Evolutionary conservation across 2,797 vertebrate genomes (phyloP), one percentile per base, ranked within the genome.

Genomic region (Danio choprae): DNA sequence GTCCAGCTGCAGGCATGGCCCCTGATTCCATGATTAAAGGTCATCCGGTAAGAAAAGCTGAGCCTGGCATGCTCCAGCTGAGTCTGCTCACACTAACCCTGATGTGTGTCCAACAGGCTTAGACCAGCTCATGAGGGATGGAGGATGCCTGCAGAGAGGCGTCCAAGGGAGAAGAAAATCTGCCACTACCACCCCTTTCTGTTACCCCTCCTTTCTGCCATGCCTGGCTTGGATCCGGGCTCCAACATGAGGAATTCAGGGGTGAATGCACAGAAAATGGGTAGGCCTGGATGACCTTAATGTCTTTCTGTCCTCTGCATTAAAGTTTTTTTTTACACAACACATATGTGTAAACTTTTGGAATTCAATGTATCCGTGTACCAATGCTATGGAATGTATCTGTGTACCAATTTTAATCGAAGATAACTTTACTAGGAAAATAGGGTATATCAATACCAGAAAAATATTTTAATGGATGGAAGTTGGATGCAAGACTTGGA

Each of bases 41-140:
- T 93, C 93, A 93, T 91, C 91, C 88, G 44, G 70, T 92, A 92
- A 94, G 89, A 91, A 89, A 85, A 82, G 86, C 86, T 85, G 88
- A 91, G 87, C 85, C 85, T 55, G 76, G 86, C 84, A 85, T 83
- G 75, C 86, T 88, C 88, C 86, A 74, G 82, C 87, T 87, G 88
- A 88, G 89, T 84, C 85, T 83, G 83, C 89, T 85, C 86, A 87
- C 83, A 85, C 15, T 44, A 79, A 74, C 86, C 85, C 80, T 80
- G 7, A 91, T 92, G 93, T 93, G 94, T 94, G 92, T 95, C 94
- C 93, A 94, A 94, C 91, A 94, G 89, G 94, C 93, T 94, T 94
- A 94, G 91, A 81, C 72, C 16, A 72, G 83, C 88, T 92, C 90
- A 89, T 88, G 90, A 91, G 75, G 89, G 90, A 87, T 67, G 72